phyloP scores from a whole-genome alignment of 2,888 invertebrate species.

The Deladenus siricidicola region DNA sequence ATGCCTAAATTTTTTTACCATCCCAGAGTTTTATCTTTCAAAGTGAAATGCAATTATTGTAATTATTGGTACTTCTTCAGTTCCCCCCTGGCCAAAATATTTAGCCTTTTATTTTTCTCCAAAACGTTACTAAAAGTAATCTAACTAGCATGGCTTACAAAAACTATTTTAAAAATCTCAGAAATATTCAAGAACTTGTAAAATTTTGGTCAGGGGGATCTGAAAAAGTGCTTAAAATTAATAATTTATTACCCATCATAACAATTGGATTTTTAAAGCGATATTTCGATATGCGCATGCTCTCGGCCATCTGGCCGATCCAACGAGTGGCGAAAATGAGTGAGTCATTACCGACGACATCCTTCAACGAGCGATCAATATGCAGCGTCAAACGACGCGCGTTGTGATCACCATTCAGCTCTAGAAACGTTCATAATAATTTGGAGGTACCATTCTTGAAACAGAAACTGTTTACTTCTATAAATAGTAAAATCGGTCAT shows the following conservation, averaged over 20 bases:
- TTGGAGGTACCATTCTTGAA: neutral
- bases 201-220: too few relatives aligned
- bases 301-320: constrained; percentile 25
- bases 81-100: too few relatives aligned
- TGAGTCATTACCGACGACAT: constrained; percentile 30
- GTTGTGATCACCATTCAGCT: constrained; percentile 30
- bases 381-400: constrained; percentile 34
- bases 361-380: constrained; percentile 27
- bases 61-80: too few relatives aligned
- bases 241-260: constrained; percentile 20
- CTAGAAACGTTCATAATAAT: constrained; percentile 17
- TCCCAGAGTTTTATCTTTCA: too few relatives aligned
- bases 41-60: too few relatives aligned
- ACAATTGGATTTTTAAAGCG: constrained; percentile 38
- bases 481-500: constrained; percentile 17
- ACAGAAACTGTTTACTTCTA: constrained; percentile 13
- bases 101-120: neutral
- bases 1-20: too few relatives aligned
- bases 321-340: constrained; percentile 28
- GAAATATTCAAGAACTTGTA: too few relatives aligned
- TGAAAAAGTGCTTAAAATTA: too few relatives aligned
- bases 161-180: too few relatives aligned
- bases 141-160: too few relatives aligned
- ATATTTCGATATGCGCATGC: constrained; percentile 34
- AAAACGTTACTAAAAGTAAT: too few relatives aligned